phyloP scores from a whole-genome alignment of 2,888 invertebrate species.

The Phoenoteleia sp. region DNA sequence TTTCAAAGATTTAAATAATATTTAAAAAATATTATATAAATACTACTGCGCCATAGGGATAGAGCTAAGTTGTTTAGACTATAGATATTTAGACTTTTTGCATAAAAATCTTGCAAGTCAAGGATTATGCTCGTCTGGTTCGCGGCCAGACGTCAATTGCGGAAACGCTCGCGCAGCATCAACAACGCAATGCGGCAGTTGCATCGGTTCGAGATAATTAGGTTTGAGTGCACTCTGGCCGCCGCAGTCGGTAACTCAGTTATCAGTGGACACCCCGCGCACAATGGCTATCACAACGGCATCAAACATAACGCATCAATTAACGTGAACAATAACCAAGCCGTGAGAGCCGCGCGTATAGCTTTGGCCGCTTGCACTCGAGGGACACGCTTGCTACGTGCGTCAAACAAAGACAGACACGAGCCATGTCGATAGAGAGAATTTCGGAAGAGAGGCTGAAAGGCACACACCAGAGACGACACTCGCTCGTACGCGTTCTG shows the following conservation, averaged over 20 bases:
- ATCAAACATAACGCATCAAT: constrained; percentile 87
- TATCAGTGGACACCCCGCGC: constrained; percentile 86
- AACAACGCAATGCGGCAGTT: constrained; percentile 85
- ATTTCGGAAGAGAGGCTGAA: constrained; percentile 70
- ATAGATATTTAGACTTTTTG: too few relatives aligned
- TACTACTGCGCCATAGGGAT: too few relatives aligned
- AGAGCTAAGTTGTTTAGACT: too few relatives aligned
- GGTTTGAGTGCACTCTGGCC: constrained; percentile 86
- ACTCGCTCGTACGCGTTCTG: constrained; percentile 52
- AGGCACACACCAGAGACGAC: constrained; percentile 57
- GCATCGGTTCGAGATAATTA: constrained; percentile 86
- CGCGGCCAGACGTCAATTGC: constrained; percentile 61
- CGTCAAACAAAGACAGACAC: constrained; percentile 47
- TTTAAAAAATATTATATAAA: too few relatives aligned
- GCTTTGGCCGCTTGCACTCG: constrained; percentile 64
- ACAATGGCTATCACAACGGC: constrained; percentile 86
- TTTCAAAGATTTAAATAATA: too few relatives aligned
- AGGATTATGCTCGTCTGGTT: constrained; percentile 36
- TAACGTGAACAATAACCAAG: constrained; percentile 86
- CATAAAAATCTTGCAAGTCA: constrained; percentile 44
- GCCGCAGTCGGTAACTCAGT: constrained; percentile 87
- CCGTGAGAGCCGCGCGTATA: constrained; percentile 75
- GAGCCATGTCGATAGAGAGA: constrained; percentile 64
- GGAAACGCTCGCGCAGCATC: constrained; percentile 70
- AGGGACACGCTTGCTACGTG: constrained; percentile 62